A percentile compares a stretch with the other conserved stretches of the same genome.
Evolutionary conservation across 2,888 invertebrate genomes (phyloP).

Genomic region (Cabera pusaria): DNA sequence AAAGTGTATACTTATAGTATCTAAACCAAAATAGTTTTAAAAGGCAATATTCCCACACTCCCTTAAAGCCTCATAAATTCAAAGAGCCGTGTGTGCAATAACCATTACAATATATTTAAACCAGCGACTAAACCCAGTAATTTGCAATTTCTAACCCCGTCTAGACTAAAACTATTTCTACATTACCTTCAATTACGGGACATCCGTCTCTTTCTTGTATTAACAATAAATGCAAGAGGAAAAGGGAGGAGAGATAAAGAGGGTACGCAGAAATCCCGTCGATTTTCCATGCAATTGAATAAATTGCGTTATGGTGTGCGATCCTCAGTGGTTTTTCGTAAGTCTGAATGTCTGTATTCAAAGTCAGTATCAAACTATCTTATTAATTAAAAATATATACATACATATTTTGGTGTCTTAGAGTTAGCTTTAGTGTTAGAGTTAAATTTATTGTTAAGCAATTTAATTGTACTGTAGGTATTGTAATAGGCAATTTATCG

Average conservation of each 20-base stretch:
- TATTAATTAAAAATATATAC: too few relatives aligned
- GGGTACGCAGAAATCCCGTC: constrained; percentile 62
- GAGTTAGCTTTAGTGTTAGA: too few relatives aligned
- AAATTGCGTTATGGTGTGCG: constrained; percentile 72
- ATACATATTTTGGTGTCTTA: too few relatives aligned
- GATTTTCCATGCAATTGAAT: constrained; percentile 81
- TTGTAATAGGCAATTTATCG: too few relatives aligned
- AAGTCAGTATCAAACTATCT: too few relatives aligned
- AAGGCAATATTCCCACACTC: constrained; percentile 30
- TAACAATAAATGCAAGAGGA: constrained; percentile 19
- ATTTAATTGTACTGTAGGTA: too few relatives aligned
- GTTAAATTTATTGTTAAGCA: too few relatives aligned
- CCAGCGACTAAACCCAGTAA: constrained; percentile 62
- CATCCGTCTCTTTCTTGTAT: constrained; percentile 42
- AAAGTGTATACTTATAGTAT: neutral
- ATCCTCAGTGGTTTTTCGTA: constrained; percentile 58
- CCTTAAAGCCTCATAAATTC: constrained; percentile 51
- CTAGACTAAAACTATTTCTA: constrained; percentile 78
- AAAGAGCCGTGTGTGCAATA: constrained; percentile 56
- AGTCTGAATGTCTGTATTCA: constrained; percentile 28
- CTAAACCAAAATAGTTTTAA: constrained; percentile 15
- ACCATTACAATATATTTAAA: constrained; percentile 62
- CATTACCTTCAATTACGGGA: constrained; percentile 69
- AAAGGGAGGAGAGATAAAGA: constrained; percentile 48
- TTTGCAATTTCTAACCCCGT: constrained; percentile 69